Percentiles rank a stretch among this genome's conserved stretches.
Conservation (phyloP, 2,113 vertebrate genomes). For the Romanogobio albipinnatus region DNA sequence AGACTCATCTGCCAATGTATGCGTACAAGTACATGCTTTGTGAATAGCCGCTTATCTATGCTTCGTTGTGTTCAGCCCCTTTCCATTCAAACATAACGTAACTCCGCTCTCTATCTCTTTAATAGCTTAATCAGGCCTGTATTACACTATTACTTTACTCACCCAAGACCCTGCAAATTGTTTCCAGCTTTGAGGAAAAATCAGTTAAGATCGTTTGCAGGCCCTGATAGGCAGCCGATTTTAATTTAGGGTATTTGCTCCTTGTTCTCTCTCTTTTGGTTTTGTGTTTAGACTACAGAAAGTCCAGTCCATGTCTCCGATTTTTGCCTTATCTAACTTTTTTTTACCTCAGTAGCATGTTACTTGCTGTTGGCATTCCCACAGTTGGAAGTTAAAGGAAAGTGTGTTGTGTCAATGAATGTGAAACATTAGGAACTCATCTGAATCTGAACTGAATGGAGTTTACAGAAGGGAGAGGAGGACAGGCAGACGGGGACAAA, state of each 20-base stretch:
- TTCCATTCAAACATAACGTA: constrained; percentile 23
- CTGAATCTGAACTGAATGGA: constrained; percentile 17
- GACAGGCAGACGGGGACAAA: constrained; percentile 50
- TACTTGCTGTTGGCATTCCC: constrained; percentile 45
- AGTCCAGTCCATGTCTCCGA: constrained; percentile 36
- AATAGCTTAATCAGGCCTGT: constrained; percentile 70
- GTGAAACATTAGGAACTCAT: constrained; percentile 2
- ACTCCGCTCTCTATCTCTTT: constrained; percentile 56
- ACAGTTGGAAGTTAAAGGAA: constrained; percentile 33
- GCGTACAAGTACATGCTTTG: not conserved
- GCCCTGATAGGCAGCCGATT: constrained; percentile 53
- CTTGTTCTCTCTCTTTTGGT: constrained; percentile 35
- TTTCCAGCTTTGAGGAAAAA: constrained; percentile 75
- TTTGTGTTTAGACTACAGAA: constrained; percentile 59
- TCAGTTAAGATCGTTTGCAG: constrained; percentile 68
- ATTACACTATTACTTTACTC: constrained; percentile 71
- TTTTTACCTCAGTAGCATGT: constrained; percentile 52
- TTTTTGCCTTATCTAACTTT: constrained; percentile 51
- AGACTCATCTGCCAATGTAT: not conserved
- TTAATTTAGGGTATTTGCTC: constrained; percentile 43
- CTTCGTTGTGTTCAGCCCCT: not conserved
- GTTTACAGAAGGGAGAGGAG: constrained; percentile 21
- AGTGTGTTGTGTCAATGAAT: constrained; percentile 2
- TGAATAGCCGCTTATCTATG: constrained; percentile 10
- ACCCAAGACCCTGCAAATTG: constrained; percentile 74